phyloP scores from a whole-genome alignment of 2,888 invertebrate species.

The Dryadula phaetusa region DNA sequence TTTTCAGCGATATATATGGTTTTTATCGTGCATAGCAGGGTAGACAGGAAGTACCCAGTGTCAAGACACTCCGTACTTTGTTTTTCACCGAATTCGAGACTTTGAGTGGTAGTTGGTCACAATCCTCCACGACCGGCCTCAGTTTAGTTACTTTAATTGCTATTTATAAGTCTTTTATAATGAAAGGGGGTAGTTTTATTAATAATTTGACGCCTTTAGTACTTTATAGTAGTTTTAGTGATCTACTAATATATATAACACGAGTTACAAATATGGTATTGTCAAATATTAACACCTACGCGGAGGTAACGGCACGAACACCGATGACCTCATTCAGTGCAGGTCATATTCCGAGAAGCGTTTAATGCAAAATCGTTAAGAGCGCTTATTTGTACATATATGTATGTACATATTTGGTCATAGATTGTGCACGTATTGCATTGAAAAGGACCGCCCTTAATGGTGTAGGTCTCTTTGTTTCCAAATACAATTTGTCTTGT shows the following conservation, averaged over 20 bases:
- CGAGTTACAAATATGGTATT: conserved; percentile 14
- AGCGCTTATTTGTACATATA: not conserved
- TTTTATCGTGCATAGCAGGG: no score
- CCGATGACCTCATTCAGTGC: conserved; percentile 44
- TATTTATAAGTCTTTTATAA: not conserved
- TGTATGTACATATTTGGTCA: not conserved
- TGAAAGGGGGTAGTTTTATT: no score
- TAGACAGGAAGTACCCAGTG: no score
- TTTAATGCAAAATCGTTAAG: conserved; percentile 44
- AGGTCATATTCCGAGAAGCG: conserved; percentile 46
- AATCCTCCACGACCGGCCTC: no score
- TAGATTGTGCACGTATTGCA: conserved; percentile 31
- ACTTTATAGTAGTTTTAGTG: not conserved
- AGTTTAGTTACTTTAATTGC: not conserved
- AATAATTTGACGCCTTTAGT: no score
- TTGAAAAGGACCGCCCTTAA: not conserved
- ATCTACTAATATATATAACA: not conserved
- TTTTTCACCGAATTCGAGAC: no score
- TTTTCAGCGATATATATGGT: no score
- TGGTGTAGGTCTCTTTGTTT: conserved; percentile 6
- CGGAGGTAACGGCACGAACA: conserved; percentile 29
- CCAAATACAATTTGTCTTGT: not conserved
- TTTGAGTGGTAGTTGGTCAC: no score
- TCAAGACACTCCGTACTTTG: no score
- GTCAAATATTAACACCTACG: conserved; percentile 18